Conservation (phyloP, 2,888 invertebrate genomes). For the Oxyscelio sp. region DNA sequence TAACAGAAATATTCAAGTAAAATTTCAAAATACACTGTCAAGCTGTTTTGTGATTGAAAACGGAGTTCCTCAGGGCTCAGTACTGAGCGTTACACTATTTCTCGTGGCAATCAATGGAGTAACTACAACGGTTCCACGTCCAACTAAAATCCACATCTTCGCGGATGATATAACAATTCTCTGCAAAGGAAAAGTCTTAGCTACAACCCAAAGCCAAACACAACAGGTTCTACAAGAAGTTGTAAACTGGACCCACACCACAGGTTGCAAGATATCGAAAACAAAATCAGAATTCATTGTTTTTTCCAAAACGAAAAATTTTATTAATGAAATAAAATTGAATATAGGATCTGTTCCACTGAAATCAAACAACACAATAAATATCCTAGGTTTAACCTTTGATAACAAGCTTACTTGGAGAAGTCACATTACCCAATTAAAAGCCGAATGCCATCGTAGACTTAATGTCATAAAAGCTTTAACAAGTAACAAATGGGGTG, state of each 20-base stretch:
- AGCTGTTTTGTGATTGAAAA: not conserved
- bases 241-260: not conserved
- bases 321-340: not conserved
- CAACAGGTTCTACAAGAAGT: not conserved
- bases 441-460: conserved; percentile 41
- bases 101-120: not conserved
- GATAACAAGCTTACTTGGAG: conserved; percentile 73
- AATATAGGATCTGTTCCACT: not conserved
- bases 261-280: conserved; percentile 21
- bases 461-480: conserved; percentile 55
- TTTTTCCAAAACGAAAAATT: not conserved
- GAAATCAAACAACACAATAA: not conserved
- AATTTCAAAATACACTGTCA: not conserved
- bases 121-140: not conserved
- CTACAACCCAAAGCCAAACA: not conserved
- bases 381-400: conserved; percentile 62
- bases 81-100: not conserved
- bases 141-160: not conserved
- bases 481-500: conserved; percentile 7
- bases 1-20: not conserved
- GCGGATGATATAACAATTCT: not conserved
- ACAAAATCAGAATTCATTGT: conserved; percentile 20
- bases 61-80: conserved; percentile 3
- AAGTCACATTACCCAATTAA: conserved; percentile 52
- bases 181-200: not conserved